A percentile compares a stretch with the other conserved stretches of the same genome.
phyloP scores from a whole-genome alignment of 2,113 vertebrate species.

The Cettia cetti region DNA sequence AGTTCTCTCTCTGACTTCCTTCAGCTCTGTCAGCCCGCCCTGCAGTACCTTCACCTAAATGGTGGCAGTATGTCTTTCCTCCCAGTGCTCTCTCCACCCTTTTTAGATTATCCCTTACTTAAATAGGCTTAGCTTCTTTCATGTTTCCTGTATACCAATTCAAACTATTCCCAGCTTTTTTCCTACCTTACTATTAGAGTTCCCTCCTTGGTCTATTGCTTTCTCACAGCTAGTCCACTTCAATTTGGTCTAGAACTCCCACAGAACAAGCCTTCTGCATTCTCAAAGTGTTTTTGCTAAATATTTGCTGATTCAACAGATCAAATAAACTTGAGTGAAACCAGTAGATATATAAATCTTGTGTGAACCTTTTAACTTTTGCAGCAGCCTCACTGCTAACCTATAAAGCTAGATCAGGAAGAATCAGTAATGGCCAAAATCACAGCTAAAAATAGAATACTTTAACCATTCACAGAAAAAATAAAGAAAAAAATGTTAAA shows the following conservation, averaged over 20 bases:
- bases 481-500: rapidly evolving
- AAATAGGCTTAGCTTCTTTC: neutral
- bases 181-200: neutral
- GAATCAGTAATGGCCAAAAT: neutral
- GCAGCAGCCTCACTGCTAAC: neutral
- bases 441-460: neutral
- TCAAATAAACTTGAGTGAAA: neutral
- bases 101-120: neutral
- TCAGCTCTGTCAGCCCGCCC: neutral
- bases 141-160: neutral
- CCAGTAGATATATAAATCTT: neutral
- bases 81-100: neutral
- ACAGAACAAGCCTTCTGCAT: neutral
- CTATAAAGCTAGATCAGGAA: neutral
- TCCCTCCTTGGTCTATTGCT: neutral
- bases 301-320: neutral
- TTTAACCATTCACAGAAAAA: neutral
- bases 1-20: neutral
- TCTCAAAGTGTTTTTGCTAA: neutral
- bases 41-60: neutral
- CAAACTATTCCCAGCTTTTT: neutral
- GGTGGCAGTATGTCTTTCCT: neutral
- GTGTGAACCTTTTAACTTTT: neutral
- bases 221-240: neutral
- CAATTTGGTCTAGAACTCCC: neutral